Conservation (phyloP, 2,888 invertebrate species). For the Heliconius sara region DNA sequence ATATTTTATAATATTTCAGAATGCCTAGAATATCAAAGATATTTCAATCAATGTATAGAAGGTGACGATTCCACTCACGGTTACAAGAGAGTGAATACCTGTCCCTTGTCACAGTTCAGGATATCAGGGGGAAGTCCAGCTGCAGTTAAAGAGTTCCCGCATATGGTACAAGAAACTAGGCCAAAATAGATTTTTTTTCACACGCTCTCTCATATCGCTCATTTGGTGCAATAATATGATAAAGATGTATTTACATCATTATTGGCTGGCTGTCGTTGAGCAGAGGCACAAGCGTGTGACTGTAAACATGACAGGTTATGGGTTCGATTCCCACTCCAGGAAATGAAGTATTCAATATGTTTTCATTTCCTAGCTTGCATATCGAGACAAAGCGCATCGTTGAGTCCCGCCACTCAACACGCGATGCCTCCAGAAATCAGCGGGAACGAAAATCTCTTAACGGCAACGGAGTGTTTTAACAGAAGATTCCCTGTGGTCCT, state of each 20-base stretch:
- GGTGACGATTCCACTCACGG: neutral
- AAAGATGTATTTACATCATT: neutral
- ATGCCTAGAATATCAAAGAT: conserved; percentile 35
- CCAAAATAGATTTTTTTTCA: no score
- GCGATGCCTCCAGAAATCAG: neutral
- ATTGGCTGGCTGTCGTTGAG: neutral
- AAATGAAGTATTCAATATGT: neutral
- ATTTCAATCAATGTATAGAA: conserved; percentile 27
- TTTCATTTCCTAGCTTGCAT: neutral
- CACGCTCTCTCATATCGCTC: no score
- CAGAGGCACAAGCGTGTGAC: neutral
- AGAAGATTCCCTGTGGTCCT: neutral
- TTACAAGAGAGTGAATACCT: conserved; percentile 26
- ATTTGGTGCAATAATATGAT: no score
- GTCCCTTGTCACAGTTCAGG: conserved; percentile 15
- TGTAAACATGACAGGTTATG: neutral
- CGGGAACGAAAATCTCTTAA: neutral
- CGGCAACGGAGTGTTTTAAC: neutral
- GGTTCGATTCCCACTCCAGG: neutral
- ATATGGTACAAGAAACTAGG: conserved; percentile 44
- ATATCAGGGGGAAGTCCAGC: conserved; percentile 34
- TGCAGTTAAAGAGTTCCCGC: conserved; percentile 42
- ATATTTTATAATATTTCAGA: conserved; percentile 30
- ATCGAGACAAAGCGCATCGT: no score
- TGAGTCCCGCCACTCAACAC: no score